Percentiles rank a stretch among this genome's conserved stretches.
Evolutionary conservation across 2,797 vertebrate genomes (phyloP).

Genomic region (Linurgus olivaceus): DNA sequence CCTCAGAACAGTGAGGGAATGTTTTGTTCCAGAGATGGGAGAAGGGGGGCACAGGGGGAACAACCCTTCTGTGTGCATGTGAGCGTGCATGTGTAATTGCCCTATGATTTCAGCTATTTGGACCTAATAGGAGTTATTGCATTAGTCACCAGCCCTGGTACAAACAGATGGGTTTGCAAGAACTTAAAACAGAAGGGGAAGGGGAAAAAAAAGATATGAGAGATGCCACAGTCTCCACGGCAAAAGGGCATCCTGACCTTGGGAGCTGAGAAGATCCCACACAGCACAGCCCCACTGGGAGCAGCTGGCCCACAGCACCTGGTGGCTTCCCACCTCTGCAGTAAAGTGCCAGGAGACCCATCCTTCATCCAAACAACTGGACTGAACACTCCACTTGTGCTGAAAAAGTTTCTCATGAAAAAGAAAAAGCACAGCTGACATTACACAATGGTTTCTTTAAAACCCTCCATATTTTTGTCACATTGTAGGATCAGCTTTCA

Average conservation of each 20-base stretch:
- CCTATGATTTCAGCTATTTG: conserved; percentile 71
- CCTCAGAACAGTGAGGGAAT: conserved; percentile 66
- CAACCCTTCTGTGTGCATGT: conserved; percentile 30
- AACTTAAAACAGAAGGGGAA: not conserved
- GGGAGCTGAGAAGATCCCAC: not conserved
- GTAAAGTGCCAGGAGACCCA: not conserved
- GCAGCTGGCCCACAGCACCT: not conserved
- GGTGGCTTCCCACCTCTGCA: not conserved
- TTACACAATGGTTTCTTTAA: not conserved
- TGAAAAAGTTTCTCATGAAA: not conserved
- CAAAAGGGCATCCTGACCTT: not conserved
- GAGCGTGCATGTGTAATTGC: conserved; percentile 56
- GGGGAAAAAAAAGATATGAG: not conserved
- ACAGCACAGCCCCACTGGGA: not conserved
- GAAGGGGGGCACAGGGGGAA: not conserved
- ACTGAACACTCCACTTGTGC: not conserved
- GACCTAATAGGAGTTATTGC: conserved; percentile 50
- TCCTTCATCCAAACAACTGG: not conserved
- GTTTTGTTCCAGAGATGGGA: conserved; percentile 71
- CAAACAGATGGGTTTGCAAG: conserved; percentile 18
- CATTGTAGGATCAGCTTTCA: not conserved
- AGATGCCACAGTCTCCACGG: not conserved
- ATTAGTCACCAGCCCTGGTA: conserved; percentile 64
- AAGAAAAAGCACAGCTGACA: not conserved
- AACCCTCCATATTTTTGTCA: not conserved